A percentile compares a stretch with the other conserved stretches of the same genome.
phyloP scores from a whole-genome alignment of 2,888 invertebrate genomes.

The Druceiella hillmani region DNA sequence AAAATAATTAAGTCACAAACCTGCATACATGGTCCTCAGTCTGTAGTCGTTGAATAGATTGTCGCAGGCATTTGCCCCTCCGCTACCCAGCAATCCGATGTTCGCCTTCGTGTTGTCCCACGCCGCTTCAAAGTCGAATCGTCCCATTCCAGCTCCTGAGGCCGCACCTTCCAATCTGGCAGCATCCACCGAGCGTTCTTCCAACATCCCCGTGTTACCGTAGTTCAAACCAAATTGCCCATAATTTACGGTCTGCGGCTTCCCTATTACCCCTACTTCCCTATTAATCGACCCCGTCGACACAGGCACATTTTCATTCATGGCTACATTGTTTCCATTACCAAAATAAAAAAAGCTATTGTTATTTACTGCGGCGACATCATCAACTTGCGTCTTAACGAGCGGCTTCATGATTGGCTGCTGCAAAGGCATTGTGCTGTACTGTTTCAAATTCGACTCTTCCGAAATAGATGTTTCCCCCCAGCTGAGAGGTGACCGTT shows the following conservation, averaged over 20 bases:
- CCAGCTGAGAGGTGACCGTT: constrained; percentile 13
- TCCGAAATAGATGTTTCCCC: not conserved
- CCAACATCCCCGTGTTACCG: too few species aligned
- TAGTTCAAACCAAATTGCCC: too few species aligned
- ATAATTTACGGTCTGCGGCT: not conserved
- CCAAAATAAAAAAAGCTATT: constrained; percentile 20
- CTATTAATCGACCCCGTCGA: not conserved
- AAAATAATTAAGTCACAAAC: too few species aligned
- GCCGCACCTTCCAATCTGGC: too few species aligned
- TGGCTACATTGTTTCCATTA: not conserved
- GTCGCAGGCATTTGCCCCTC: too few species aligned
- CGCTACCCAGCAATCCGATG: not conserved
- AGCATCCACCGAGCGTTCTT: too few species aligned
- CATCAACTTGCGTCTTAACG: not conserved
- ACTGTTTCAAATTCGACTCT: not conserved
- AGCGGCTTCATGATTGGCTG: constrained; percentile 12
- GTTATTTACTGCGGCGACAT: constrained; percentile 7
- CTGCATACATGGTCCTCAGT: too few species aligned
- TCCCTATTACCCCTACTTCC: constrained; percentile 3
- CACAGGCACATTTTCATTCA: not conserved
- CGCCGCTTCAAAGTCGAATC: too few species aligned
- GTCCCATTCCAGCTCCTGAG: too few species aligned
- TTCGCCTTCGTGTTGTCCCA: too few species aligned
- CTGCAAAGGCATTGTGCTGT: constrained; percentile 4
- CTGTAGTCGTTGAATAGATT: too few species aligned